Conservation (phyloP, 2,797 vertebrate species). For the Melanogrammus aeglefinus region DNA sequence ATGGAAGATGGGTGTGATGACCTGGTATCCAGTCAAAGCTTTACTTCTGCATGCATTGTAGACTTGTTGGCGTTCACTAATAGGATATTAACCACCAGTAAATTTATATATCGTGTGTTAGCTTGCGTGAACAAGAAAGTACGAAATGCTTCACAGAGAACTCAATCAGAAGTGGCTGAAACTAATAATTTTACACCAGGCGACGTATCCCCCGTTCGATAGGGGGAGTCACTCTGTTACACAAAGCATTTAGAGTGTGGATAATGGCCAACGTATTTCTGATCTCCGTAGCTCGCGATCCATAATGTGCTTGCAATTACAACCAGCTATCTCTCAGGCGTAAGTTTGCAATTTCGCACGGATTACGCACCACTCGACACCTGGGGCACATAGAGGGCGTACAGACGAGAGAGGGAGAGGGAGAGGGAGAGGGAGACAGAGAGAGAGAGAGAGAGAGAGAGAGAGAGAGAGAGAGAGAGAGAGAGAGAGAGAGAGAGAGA, state of each 20-base stretch:
- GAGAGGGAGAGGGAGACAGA: not conserved
- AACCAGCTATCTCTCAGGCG: constrained; percentile 14
- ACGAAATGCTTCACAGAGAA: not conserved
- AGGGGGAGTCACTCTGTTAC: not conserved
- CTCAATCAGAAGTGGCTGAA: not conserved
- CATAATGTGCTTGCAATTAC: constrained; percentile 18
- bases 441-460: not conserved
- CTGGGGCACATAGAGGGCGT: not conserved
- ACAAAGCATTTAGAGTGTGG: not conserved
- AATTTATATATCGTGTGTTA: not conserved
- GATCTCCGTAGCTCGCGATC: constrained; percentile 7
- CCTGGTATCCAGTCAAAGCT: not conserved
- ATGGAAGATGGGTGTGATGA: not conserved
- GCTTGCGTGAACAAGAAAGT: not conserved
- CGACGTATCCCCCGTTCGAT: not conserved
- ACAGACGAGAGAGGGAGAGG: not conserved
- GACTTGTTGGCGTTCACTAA: not conserved
- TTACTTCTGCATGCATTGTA: not conserved
- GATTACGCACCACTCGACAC: not conserved
- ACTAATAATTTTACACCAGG: not conserved
- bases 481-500: no score
- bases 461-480: not conserved
- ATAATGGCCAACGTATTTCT: constrained; percentile 8
- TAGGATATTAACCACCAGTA: not conserved
- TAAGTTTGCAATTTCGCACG: constrained; percentile 4